A percentile compares a stretch with the other conserved stretches of the same genome.
These are phyloP conservation scores for Bugulina stolonifera DNA, from an alignment of 2,888 invertebrate genomes.

Conservation along the genomic window DNA sequence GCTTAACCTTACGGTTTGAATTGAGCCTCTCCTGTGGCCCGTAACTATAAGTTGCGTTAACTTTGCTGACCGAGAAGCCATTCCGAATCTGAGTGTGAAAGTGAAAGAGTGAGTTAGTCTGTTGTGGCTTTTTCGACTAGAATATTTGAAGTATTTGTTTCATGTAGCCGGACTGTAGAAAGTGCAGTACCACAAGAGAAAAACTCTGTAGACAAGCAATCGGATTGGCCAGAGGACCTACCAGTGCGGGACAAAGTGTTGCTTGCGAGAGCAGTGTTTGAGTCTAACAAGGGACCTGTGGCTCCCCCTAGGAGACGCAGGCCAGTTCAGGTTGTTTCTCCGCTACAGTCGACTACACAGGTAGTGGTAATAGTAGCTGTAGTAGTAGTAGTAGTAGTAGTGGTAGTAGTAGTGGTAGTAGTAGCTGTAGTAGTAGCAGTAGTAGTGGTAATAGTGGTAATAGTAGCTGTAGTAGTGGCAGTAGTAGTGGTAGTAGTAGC, in stretches of 20 bases:
- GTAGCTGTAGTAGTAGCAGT: background rate
- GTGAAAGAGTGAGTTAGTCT: too few species aligned
- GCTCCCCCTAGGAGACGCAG: background rate
- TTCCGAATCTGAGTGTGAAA: too few species aligned
- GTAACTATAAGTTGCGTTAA: too few species aligned
- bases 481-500: background rate
- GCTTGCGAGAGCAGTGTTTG: constrained; percentile 12
- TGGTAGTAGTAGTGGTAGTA: background rate
- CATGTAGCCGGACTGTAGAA: too few species aligned
- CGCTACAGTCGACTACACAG: background rate
- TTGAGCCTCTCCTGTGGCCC: too few species aligned
- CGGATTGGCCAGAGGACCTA: background rate
- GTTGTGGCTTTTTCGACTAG: too few species aligned
- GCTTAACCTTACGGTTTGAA: too few species aligned
- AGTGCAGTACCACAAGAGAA: too few species aligned
- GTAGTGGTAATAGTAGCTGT: background rate
- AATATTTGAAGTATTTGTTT: too few species aligned
- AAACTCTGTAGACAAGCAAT: too few species aligned
- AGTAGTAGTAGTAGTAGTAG: background rate
- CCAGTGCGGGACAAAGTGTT: background rate
- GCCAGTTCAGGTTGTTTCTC: background rate
- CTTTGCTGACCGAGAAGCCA: too few species aligned
- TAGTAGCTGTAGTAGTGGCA: background rate
- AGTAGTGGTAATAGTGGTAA: background rate
- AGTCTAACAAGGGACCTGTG: background rate